Percentiles rank a stretch among this genome's conserved stretches.
phyloP scores from a whole-genome alignment of 64 coral and sea anemone species.

The Astreopora myriophthalma region DNA sequence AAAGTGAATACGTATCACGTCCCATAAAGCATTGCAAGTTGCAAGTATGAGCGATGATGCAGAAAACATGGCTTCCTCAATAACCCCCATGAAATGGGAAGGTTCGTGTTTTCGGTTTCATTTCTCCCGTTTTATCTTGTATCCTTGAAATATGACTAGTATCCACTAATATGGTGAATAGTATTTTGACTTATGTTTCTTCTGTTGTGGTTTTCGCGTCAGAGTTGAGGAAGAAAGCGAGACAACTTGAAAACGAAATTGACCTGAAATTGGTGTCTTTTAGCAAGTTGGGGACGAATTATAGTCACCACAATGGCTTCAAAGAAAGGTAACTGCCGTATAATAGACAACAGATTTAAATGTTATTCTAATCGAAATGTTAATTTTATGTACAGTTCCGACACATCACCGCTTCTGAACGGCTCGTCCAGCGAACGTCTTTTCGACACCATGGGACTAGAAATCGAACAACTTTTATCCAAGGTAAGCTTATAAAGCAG shows the following conservation, averaged over 20 bases:
- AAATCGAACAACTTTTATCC: slow-evolving; percentile 96
- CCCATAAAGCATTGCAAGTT: slow-evolving; percentile 60
- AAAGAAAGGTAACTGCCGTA: slow-evolving; percentile 63
- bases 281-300: slow-evolving; percentile 95
- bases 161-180: no score
- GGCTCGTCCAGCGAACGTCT: slow-evolving; percentile 89
- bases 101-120: neutral
- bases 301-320: slow-evolving; percentile 72
- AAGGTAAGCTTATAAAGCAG: slow-evolving; percentile 65
- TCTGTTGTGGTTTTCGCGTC: neutral
- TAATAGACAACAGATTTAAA: neutral
- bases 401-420: slow-evolving; percentile 89
- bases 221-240: slow-evolving; percentile 97
- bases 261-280: slow-evolving; percentile 98
- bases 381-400: slow-evolving; percentile 64
- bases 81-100: slow-evolving; percentile 68
- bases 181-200: neutral
- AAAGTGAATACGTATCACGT: slow-evolving; percentile 73
- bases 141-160: neutral
- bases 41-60: slow-evolving; percentile 76
- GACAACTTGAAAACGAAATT: slow-evolving; percentile 99
- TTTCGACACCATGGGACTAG: slow-evolving; percentile 96
- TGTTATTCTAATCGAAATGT: neutral
- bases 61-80: slow-evolving; percentile 86
- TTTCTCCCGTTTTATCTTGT: neutral